Evolutionary conservation across 2,113 vertebrate genomes (phyloP), one percentile per base, ranked within the genome.

Genomic region (Anarrhichthys ocellatus): DNA sequence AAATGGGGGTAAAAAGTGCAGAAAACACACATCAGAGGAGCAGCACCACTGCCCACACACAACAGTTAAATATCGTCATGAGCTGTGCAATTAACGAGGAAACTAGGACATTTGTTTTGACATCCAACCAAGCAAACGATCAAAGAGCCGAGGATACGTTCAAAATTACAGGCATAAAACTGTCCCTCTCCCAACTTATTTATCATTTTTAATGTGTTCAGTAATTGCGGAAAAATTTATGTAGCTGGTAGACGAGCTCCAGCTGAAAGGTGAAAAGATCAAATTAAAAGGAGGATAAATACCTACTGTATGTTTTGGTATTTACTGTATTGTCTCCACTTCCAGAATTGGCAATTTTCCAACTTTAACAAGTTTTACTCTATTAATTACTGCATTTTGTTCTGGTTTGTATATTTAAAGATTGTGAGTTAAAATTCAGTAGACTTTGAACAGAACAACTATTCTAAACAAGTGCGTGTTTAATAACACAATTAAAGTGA

Each of bases 71-170:
- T 65, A 29, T 50, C 52, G 40, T 67, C 80, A 68, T 40, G 54
- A 82, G 84, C 80, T 8, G 73, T 44, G 83, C 76, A 88, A 89
- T 90, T 89, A 91, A 80, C n/a, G 15, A 36, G 77, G 48, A 80
- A 71, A 74, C 61, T 17, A 14, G 58, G 76, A 76, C 70, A 87
- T 87, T 83, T 81, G 76, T 92, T 89, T 88, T 79, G 87, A 92
- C 83, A 83, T 78, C 32, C 56, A 66, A 80, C 65, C 76, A 76
- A 86, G 88, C 83, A 92, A 87, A 87, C 83, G 81, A 89, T 84
- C 80, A 90, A 79, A 83, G 56, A 87, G 50, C 29, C 65, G 61
- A 50, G 61, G 65, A 82, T 59, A 65, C 66, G 74, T 82, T 85
- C 15, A 75, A 34, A 66, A 85, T 79, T n/a, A 71, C 56, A 52